phyloP scores from a whole-genome alignment of 2,797 vertebrate species.

The Enteromius mattozi region DNA sequence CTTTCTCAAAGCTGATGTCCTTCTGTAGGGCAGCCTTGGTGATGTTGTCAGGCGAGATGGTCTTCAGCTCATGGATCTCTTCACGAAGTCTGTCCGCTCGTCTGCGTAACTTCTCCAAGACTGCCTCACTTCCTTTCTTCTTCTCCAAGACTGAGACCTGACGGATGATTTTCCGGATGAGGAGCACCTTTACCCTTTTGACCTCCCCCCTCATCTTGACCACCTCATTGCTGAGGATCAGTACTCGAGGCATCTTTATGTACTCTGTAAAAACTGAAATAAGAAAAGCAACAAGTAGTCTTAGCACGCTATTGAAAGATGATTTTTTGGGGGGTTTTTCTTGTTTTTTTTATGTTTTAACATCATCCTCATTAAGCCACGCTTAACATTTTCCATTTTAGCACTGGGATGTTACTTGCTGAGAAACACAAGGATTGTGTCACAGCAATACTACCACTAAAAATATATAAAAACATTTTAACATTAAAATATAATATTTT shows the following conservation, averaged over 20 bases:
- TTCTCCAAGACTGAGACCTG: slow-evolving; percentile 84
- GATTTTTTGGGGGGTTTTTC: not conserved
- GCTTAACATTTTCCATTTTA: not conserved
- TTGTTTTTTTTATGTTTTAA: not conserved
- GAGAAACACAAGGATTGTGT: not conserved
- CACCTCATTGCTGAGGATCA: slow-evolving; percentile 86
- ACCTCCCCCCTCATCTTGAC: slow-evolving; percentile 96
- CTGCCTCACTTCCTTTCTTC: slow-evolving; percentile 87
- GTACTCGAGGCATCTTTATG: slow-evolving; percentile 60
- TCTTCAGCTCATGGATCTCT: slow-evolving; percentile 90
- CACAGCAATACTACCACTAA: not conserved
- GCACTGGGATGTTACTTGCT: not conserved
- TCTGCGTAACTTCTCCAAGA: slow-evolving; percentile 86
- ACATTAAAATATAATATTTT: too few relatives aligned
- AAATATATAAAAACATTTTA: not conserved
- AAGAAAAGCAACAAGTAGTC: not conserved
- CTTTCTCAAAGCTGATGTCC: slow-evolving; percentile 85
- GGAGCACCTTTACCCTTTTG: slow-evolving; percentile 86
- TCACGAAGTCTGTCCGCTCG: slow-evolving; percentile 86
- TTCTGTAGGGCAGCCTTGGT: slow-evolving; percentile 88
- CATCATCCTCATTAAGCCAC: not conserved
- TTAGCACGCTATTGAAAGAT: not conserved
- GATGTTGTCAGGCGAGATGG: slow-evolving; percentile 82
- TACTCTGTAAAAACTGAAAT: slow-evolving; percentile 8
- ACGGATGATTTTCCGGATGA: slow-evolving; percentile 88